A percentile compares a stretch with the other conserved stretches of the same genome.
These are phyloP conservation scores for Papilio protenor DNA, from an alignment of 2,888 invertebrate species.

Conservation along the genomic window DNA sequence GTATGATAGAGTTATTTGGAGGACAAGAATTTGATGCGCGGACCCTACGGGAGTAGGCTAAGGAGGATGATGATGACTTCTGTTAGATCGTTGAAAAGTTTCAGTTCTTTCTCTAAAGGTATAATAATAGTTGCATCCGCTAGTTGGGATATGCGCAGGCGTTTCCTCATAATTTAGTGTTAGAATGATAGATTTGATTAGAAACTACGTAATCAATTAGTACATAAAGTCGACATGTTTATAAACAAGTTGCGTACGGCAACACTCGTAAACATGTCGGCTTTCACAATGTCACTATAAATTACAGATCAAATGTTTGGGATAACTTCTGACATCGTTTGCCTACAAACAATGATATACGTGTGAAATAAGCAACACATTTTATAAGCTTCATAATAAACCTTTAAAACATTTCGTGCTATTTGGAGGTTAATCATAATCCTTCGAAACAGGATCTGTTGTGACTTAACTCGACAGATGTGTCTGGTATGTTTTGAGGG, in stretches of 20 bases:
- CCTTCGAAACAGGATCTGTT: too few relatives aligned
- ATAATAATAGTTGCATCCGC: neutral
- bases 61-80: too few relatives aligned
- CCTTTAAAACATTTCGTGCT: too few relatives aligned
- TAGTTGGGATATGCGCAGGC: neutral
- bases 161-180: neutral
- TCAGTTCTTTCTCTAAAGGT: too few relatives aligned
- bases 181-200: slow-evolving; percentile 21
- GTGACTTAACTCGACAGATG: neutral
- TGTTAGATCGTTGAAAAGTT: too few relatives aligned
- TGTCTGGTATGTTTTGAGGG: neutral
- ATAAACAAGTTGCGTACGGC: slow-evolving; percentile 35
- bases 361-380: slow-evolving; percentile 6
- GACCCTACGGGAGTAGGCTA: too few relatives aligned
- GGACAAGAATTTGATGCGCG: too few relatives aligned
- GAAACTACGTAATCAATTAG: slow-evolving; percentile 26
- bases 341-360: slow-evolving; percentile 36
- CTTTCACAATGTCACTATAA: slow-evolving; percentile 37
- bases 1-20: too few relatives aligned
- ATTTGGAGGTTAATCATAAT: too few relatives aligned
- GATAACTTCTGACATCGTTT: slow-evolving; percentile 27
- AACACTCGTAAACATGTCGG: slow-evolving; percentile 37
- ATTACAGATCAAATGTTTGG: slow-evolving; percentile 39
- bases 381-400: neutral
- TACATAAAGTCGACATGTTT: slow-evolving; percentile 17